Percentiles rank a stretch among this genome's conserved stretches.
phyloP scores from a whole-genome alignment of 2,797 vertebrate species.

The Typhlichthys eigenmanni region DNA sequence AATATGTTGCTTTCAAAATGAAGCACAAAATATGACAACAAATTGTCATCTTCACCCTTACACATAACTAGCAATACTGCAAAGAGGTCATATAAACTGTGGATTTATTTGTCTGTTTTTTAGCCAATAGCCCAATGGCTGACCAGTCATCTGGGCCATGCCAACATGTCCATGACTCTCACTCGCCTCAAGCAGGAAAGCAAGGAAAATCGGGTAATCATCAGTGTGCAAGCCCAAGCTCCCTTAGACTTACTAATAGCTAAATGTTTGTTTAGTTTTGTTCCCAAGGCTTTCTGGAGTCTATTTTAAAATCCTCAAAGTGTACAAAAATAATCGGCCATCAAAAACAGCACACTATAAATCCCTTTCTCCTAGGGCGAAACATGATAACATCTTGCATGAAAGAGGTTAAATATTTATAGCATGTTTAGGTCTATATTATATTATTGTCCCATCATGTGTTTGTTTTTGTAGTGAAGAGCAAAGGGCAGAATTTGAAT shows the following conservation, averaged over 20 bases:
- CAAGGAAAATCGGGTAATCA: no score
- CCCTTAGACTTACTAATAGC: constrained; percentile 26
- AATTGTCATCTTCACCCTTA: not conserved
- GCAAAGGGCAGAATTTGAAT: constrained; percentile 5
- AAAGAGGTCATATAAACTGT: no score
- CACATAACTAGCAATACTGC: no score
- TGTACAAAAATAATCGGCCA: constrained; percentile 43
- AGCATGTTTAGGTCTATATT: constrained; percentile 24
- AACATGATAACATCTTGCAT: constrained; percentile 30
- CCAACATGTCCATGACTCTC: no score
- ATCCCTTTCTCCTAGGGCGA: constrained; percentile 23
- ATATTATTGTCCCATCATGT: no score
- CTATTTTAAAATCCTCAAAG: constrained; percentile 37
- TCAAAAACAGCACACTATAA: constrained; percentile 36
- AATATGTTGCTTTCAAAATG: no score
- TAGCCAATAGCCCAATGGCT: not conserved
- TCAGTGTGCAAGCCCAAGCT: constrained; percentile 9
- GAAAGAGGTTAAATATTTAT: constrained; percentile 58
- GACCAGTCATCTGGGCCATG: not conserved
- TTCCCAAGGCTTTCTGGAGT: constrained; percentile 25
- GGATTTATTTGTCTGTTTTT: no score
- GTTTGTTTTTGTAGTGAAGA: not conserved
- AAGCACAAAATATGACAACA: not conserved
- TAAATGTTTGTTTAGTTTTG: no score
- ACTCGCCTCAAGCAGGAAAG: no score